These are phyloP conservation scores for Standfussiana lucernea DNA, from an alignment of 2,888 invertebrate species.

Conservation along the genomic window DNA sequence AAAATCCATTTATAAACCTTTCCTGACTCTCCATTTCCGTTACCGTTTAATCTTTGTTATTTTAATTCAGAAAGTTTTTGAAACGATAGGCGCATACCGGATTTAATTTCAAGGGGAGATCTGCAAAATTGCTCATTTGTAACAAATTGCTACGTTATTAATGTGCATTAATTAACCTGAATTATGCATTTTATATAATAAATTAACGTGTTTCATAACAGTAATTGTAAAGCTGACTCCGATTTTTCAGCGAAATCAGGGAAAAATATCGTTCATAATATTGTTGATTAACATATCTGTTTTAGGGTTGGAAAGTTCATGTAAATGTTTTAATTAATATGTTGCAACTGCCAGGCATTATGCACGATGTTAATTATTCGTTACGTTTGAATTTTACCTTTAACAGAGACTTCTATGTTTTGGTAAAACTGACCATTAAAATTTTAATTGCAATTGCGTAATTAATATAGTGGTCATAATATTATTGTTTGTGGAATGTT, in stretches of 20 bases:
- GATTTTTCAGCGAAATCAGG: not conserved
- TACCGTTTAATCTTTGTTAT: slow-evolving; percentile 3
- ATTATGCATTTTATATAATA: no score
- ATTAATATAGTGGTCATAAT: slow-evolving; percentile 2
- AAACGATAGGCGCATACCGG: not conserved
- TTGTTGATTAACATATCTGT: not conserved
- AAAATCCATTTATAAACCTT: not conserved
- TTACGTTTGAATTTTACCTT: slow-evolving; percentile 12
- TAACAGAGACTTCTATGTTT: not conserved
- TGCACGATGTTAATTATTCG: slow-evolving; percentile 17
- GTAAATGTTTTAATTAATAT: slow-evolving; percentile 23
- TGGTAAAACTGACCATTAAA: slow-evolving; percentile 6
- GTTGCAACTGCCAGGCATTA: not conserved
- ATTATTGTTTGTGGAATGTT: slow-evolving; percentile 1
- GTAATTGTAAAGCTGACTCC: no score
- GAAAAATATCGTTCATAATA: not conserved
- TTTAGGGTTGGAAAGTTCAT: not conserved
- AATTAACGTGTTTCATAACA: no score
- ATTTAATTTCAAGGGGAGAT: not conserved
- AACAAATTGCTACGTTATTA: not conserved
- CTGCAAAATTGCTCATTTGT: not conserved
- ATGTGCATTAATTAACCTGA: no score
- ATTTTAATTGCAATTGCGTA: slow-evolving; percentile 19
- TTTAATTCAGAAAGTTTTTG: slow-evolving; percentile 6
- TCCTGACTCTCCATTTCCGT: not conserved